Evolutionary conservation across 2,797 vertebrate species (phyloP), one percentile per base, ranked within the genome.

Genomic region (Dendrocincla fuliginosa): DNA sequence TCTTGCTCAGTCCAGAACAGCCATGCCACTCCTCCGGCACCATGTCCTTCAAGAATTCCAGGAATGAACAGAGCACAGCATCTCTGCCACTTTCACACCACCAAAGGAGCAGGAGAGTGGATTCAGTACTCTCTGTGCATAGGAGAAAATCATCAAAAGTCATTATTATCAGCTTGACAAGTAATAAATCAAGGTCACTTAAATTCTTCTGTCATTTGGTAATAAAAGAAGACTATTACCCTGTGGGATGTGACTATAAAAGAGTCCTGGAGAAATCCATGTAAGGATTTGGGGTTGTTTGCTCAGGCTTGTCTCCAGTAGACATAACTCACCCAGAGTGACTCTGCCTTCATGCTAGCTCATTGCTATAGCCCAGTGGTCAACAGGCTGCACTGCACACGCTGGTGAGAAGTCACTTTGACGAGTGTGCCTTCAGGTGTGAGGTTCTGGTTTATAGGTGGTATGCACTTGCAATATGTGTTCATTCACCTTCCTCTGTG

Each of bases 341-440:
- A 41, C 44, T 92, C 16, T 33, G 85, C 90, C 50, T 69, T 65
- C 23, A 63, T 39, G 55, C 52, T 35, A 39, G 91, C 93, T 95
- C 85, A 41, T 73, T 46, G 64, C 52, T 91, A 70, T 94, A 76
- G 70, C 93, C 89, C 87, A 96, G 68, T 10, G 61, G 88, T 53
- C 24, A 56, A 27, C 57, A 14, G 79, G 78, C 82, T 85, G 56
- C 80, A 88, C 46, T 90, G 47, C 92, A 92, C 27, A 5, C 16
- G 4, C 4, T 10, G 6, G 22, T 11, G 63, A 57, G 80, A 18
- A 56, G 32, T 4, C 64, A 8, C 61, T 63, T 24, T 0, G 25
- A 5, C 50, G 20, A 60, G 11, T 2, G 6, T 13, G 23, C 44
- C 76, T 56, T 46, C 16, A 19, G 32, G 8, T 37, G 23, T 11